These are phyloP conservation scores for Schizopygopsis pylzovi DNA, from an alignment of 2,797 vertebrate genomes.

Conservation along the genomic window DNA sequence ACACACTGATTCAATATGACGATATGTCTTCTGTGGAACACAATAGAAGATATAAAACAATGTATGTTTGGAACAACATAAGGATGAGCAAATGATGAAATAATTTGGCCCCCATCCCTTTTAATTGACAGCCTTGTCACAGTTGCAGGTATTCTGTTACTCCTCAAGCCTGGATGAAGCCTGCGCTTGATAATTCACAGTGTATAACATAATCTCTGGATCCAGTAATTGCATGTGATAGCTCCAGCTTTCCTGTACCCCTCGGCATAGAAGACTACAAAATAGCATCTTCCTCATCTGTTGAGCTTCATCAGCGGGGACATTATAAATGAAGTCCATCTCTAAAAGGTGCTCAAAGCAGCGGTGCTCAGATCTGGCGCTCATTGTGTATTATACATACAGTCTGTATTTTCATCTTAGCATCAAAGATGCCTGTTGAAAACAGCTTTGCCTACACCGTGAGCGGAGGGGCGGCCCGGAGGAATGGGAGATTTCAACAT, in stretches of 20 bases:
- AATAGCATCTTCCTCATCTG: conserved; percentile 28
- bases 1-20: too few species aligned
- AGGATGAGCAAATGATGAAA: background rate
- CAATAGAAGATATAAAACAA: too few species aligned
- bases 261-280: conserved; percentile 25
- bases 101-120: background rate
- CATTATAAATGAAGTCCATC: conserved; percentile 57
- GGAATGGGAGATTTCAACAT: conserved; percentile 68
- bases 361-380: conserved; percentile 35
- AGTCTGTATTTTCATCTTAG: conserved; percentile 55
- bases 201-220: conserved; percentile 38
- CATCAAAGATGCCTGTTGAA: conserved; percentile 44
- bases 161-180: background rate
- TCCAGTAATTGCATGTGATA: conserved; percentile 45
- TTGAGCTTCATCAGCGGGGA: conserved; percentile 28
- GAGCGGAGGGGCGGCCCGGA: conserved; percentile 6
- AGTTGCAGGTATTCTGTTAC: background rate
- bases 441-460: conserved; percentile 57
- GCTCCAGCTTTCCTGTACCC: conserved; percentile 1
- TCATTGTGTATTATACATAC: conserved; percentile 56
- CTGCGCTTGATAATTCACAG: background rate
- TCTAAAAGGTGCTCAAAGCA: conserved; percentile 39
- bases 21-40: too few species aligned
- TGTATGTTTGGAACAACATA: background rate
- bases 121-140: background rate